Conservation (phyloP, 1,140 invertebrate species). For the Diachasmimorpha longicaudata region DNA sequence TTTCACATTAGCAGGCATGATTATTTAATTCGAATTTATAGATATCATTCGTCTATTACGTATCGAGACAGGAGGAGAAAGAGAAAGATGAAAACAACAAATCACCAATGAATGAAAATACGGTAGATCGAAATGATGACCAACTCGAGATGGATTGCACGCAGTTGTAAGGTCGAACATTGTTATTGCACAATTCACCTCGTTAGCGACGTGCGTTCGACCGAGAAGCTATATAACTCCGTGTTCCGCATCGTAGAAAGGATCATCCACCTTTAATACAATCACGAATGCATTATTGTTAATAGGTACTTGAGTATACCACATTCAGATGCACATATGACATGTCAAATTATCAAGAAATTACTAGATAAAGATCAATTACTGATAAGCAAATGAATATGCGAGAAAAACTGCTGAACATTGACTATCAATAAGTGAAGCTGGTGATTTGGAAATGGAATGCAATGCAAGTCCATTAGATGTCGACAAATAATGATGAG, state of each 20-base stretch:
- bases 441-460: background rate
- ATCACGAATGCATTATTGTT: background rate
- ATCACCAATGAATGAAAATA: background rate
- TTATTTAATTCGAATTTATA: background rate
- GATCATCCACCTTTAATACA: slow-evolving; percentile 16
- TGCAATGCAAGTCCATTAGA: background rate
- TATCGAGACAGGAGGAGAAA: too few species aligned
- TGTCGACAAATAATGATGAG: background rate
- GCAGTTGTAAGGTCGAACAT: slow-evolving; percentile 30
- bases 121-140: background rate
- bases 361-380: background rate
- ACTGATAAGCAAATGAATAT: background rate
- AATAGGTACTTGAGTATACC: background rate
- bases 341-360: background rate
- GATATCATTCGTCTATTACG: background rate
- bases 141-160: background rate
- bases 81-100: background rate
- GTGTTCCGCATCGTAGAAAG: slow-evolving; percentile 36
- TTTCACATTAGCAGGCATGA: background rate
- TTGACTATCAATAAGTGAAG: background rate
- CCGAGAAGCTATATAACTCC: slow-evolving; percentile 42
- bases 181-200: slow-evolving; percentile 39
- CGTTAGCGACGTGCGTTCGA: slow-evolving; percentile 39
- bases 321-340: background rate
- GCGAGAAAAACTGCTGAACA: background rate